These are phyloP conservation scores for Telmatochromis sp. DNA, from an alignment of 2,113 vertebrate species.

Conservation along the genomic window DNA sequence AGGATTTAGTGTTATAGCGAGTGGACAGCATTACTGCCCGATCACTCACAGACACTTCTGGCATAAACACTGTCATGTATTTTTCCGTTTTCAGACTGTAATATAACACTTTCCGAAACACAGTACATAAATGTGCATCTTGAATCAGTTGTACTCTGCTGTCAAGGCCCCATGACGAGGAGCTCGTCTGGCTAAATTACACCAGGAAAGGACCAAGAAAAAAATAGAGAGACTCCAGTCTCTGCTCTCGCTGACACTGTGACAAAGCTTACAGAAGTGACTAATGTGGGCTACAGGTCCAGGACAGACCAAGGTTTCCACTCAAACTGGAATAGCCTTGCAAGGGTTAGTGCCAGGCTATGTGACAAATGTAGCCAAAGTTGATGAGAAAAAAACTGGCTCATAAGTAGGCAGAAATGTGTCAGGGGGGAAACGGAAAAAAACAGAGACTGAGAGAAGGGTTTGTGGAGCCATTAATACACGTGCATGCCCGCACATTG, in stretches of 20 bases:
- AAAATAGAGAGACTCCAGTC: not conserved
- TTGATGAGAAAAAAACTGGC: not conserved
- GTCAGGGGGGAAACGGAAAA: not conserved
- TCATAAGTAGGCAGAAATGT: not conserved
- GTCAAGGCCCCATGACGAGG: not conserved
- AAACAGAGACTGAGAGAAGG: not conserved
- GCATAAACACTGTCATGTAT: not conserved
- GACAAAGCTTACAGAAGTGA: constrained; percentile 1
- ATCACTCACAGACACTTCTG: not conserved
- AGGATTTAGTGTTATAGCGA: not conserved
- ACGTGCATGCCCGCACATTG: not conserved
- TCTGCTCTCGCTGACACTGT: not conserved
- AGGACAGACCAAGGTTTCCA: not conserved
- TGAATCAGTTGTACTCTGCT: not conserved
- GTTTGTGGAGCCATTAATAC: not conserved
- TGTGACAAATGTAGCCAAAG: not conserved
- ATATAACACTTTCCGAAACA: not conserved
- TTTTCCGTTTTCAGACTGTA: not conserved
- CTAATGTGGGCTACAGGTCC: not conserved
- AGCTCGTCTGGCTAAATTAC: not conserved
- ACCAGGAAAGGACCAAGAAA: not conserved
- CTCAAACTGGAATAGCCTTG: not conserved
- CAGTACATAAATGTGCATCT: not conserved
- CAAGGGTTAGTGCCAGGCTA: not conserved
- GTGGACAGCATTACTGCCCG: not conserved